phyloP scores from a whole-genome alignment of 2,888 invertebrate species.

The Dynastes tityus region DNA sequence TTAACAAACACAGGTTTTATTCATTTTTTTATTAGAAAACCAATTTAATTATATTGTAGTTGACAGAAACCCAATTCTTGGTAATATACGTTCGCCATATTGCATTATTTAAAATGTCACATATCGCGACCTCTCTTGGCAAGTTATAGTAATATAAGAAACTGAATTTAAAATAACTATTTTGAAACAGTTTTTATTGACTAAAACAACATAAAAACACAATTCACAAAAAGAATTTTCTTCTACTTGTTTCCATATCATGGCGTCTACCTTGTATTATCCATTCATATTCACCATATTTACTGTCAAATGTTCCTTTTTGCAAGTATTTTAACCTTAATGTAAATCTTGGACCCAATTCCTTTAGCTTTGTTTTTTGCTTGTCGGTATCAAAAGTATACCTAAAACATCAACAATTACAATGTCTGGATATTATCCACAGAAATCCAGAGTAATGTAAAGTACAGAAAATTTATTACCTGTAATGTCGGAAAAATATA shows the following conservation, averaged over 20 bases:
- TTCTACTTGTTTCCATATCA: constrained; percentile 93
- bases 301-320: constrained; percentile 97
- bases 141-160: constrained; percentile 9
- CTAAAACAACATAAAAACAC: constrained; percentile 19
- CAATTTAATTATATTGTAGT: constrained; percentile 48
- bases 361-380: constrained; percentile 83
- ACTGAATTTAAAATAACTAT: neutral
- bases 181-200: neutral
- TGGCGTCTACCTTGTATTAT: constrained; percentile 92
- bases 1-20: constrained; percentile 43
- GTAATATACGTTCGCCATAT: constrained; percentile 58
- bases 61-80: constrained; percentile 58
- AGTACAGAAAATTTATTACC: constrained; percentile 68
- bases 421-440: neutral
- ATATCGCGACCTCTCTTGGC: constrained; percentile 50
- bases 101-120: constrained; percentile 59
- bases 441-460: neutral
- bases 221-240: constrained; percentile 90
- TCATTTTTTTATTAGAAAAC: constrained; percentile 38
- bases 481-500: constrained; percentile 98
- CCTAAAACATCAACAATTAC: constrained; percentile 68
- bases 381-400: constrained; percentile 92
- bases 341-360: constrained; percentile 98
- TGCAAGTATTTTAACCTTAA: constrained; percentile 93
- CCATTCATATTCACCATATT: constrained; percentile 98